Percentiles rank a stretch among this genome's conserved stretches.
phyloP scores from a whole-genome alignment of 1,140 invertebrate genomes.

The Papilio dardanus region DNA sequence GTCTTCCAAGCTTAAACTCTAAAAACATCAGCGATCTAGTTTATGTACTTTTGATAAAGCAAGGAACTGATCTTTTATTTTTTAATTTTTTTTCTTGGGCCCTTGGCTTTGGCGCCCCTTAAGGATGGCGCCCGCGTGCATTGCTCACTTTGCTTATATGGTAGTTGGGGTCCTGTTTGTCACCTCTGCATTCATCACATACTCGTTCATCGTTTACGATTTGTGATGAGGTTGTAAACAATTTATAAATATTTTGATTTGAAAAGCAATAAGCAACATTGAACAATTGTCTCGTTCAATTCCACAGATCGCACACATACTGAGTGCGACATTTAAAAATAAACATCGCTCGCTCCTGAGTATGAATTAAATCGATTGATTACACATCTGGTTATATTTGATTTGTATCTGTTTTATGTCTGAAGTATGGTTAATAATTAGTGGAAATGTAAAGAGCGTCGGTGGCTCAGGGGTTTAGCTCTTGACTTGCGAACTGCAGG shows the following conservation, averaged over 20 bases:
- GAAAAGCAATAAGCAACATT: background rate
- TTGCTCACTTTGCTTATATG: too few relatives aligned
- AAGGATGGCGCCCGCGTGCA: too few relatives aligned
- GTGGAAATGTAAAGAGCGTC: too few relatives aligned
- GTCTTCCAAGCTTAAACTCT: too few relatives aligned
- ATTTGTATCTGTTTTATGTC: conserved; percentile 4
- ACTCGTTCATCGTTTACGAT: background rate
- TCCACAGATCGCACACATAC: background rate
- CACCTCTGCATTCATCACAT: background rate
- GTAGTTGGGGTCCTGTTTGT: too few relatives aligned
- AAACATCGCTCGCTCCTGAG: background rate
- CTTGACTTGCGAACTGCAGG: too few relatives aligned
- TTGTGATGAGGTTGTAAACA: background rate
- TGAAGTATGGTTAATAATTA: background rate
- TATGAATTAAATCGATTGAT: conserved; percentile 3
- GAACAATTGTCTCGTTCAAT: conserved; percentile 12
- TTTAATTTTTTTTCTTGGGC: too few relatives aligned
- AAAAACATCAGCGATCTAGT: too few relatives aligned
- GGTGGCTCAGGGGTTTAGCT: too few relatives aligned
- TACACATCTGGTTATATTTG: background rate
- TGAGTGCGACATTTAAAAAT: conserved; percentile 17
- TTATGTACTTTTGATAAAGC: too few relatives aligned
- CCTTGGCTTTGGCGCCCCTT: too few relatives aligned
- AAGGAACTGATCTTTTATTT: too few relatives aligned
- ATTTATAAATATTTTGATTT: conserved; percentile 2